Conservation (phyloP, 2,888 invertebrate genomes). For the Drosophila atripex region DNA sequence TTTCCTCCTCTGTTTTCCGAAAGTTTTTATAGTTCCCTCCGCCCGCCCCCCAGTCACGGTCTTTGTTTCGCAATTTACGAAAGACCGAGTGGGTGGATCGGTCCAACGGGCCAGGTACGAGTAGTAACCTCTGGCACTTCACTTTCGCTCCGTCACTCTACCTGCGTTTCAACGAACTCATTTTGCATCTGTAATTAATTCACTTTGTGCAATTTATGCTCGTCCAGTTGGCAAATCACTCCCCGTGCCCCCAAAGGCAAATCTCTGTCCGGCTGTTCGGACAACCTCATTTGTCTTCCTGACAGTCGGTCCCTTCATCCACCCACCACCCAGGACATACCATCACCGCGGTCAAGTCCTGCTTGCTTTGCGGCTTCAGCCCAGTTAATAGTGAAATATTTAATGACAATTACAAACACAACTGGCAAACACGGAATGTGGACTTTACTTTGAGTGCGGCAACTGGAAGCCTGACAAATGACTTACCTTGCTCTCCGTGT, state of each 20-base stretch:
- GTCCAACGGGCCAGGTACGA: neutral
- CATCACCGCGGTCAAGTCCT: neutral
- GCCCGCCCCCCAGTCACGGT: neutral
- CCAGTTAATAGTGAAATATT: slow-evolving; percentile 59
- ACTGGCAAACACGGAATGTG: slow-evolving; percentile 16
- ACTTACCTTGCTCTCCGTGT: slow-evolving; percentile 82
- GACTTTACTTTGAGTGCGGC: slow-evolving; percentile 7
- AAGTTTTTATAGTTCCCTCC: slow-evolving; percentile 12
- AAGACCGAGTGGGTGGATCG: neutral
- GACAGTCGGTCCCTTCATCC: neutral
- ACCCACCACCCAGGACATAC: neutral
- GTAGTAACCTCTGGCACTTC: neutral
- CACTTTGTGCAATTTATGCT: slow-evolving; percentile 51
- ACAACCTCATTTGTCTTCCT: slow-evolving; percentile 62
- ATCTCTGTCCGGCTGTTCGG: slow-evolving; percentile 33
- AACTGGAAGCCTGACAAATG: slow-evolving; percentile 45
- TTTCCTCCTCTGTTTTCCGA: neutral
- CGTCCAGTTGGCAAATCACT: slow-evolving; percentile 49
- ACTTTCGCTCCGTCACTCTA: neutral
- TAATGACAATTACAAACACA: slow-evolving; percentile 64
- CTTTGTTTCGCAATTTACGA: slow-evolving; percentile 6
- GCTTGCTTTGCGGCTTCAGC: slow-evolving; percentile 16
- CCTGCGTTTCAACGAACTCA: slow-evolving; percentile 19
- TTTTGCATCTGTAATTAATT: slow-evolving; percentile 64
- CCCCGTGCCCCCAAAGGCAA: slow-evolving; percentile 15